Base-by-base conservation (phyloP, 2,797 vertebrate genomes). In the Cyprinella venusta region DNA sequence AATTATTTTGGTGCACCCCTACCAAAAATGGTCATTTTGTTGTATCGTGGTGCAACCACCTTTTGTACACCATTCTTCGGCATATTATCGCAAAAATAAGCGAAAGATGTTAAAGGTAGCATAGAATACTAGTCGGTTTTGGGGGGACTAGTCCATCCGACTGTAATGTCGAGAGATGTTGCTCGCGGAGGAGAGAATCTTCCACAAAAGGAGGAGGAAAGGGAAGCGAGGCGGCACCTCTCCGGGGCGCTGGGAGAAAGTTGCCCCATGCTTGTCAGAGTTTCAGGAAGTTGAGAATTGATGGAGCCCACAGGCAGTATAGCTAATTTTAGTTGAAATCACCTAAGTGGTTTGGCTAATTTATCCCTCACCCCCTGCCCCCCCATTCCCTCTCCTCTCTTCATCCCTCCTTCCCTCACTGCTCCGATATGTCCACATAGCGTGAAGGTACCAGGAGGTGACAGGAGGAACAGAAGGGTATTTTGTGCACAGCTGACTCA, bases 271-370 rank as follows among this genome's bases (percentile, higher is more conserved):
- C 91, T 93, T 95, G 92, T 95, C 94, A 93, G 90, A 94, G 91
- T 95, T 94, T 93, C 90, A 91, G 89, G 89, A 94, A 91, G 89
- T 87, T 94, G 92, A 93, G 92, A 95, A 93, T 92, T 92, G 93
- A 92, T 92, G 91, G 91, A 94, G 94, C 90, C 93, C 92, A 90
- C 86, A 92, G 93, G 92, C 93, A 91, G 91, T 88, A 88, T 91
- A 90, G 92, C 92, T 94, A 93, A 94, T 94, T 92, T 93, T 94
- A 91, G 93, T 93, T 91, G 94, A 94, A 94, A 93, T 94, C 92
- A 95, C 91, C 90, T 94, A 86, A 94, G 93, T 93, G 93, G 93
- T 93, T 95, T 96, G 94, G 92, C 90, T 94, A 86, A 92, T 95
- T 96, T 95, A 93, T 93, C 93, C 88, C 91, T 91, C 92, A 92